Base-by-base conservation (phyloP, 2,113 vertebrate species). In the Oryzias woworae region DNA sequence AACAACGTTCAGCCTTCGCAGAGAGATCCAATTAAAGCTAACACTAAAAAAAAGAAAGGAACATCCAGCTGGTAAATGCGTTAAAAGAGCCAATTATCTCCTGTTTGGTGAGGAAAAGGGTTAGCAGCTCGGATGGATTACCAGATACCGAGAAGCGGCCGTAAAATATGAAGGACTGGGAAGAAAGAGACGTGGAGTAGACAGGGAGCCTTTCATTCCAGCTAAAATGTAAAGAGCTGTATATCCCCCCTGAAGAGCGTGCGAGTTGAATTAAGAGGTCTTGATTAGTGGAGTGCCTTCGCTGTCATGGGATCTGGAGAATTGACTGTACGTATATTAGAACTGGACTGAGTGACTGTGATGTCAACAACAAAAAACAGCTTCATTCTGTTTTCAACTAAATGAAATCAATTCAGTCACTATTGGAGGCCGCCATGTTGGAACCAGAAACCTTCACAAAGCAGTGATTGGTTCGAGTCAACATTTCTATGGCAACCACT, bases 211-310 rank as follows among this genome's bases (percentile, higher is more conserved):
- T 77, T 85, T 73, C 23, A 59, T 64, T 81, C 76, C 71, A 63
- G 64, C 71, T 72, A 31, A 71, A 66, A 62, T 72, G 73, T 77
- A 82, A 83, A 77, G 75, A 24, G 53, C 69, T 77, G 77, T 62
- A 23, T 60, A 72, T 83, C 79, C 83, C 80, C 75, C 83, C 63
- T 71, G 60, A 78, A 86, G 85, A 83, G 87, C 73, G 77, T 82
- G 74, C 69, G 51, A 68, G 75, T 45, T 84, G 77, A 87, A 88
- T 85, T 86, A 82, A 79, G 78, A 82, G 82, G 73, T 85, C 85
- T 86, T 63, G 47, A 81, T 81, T 76, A 77, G 13, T 48, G 54
- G 62, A 81, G 82, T 52, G 75, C 60, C 23, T 49, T 48, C 18
- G 57, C 66, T 59, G 87, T 86, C 89, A 88, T 47, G 55, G 71